A percentile compares a stretch with the other conserved stretches of the same genome.
Evolutionary conservation across 2,113 vertebrate genomes (phyloP).

Genomic region (Nothocercus julius): DNA sequence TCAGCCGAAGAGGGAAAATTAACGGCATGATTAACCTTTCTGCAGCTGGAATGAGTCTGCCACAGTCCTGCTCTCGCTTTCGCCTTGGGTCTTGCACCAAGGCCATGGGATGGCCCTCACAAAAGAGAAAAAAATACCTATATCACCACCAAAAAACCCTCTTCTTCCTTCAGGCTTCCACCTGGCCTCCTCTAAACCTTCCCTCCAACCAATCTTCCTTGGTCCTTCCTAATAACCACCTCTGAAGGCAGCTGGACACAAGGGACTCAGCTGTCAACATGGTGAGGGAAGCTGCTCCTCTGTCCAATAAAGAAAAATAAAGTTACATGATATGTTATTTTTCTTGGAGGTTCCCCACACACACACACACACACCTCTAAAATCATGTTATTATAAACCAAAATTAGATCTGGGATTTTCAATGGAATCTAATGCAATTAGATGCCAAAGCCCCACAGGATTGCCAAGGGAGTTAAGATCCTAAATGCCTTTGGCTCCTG

Average conservation of each 20-base stretch:
- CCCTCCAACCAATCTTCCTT: no score
- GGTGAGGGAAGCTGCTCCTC: neutral
- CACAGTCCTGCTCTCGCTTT: neutral
- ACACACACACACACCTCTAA: neutral
- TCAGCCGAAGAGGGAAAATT: neutral
- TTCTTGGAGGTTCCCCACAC: neutral
- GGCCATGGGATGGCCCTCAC: neutral
- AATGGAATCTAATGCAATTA: conserved; percentile 46
- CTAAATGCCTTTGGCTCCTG: conserved; percentile 28
- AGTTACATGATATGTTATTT: neutral
- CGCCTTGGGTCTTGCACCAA: neutral
- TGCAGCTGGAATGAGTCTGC: neutral
- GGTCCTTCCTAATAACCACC: neutral
- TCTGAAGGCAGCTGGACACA: neutral
- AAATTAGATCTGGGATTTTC: conserved; percentile 62
- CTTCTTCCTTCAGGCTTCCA: neutral
- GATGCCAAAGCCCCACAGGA: neutral
- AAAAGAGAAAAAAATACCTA: neutral
- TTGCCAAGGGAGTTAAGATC: conserved; percentile 11
- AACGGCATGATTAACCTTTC: neutral
- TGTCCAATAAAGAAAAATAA: neutral
- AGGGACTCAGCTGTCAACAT: accelerated
- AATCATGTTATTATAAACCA: neutral
- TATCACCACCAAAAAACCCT: neutral
- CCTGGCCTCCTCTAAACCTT: neutral